A percentile compares a stretch with the other conserved stretches of the same genome.
phyloP scores from a whole-genome alignment of 2,113 vertebrate species.

The Pandion haliaetus region DNA sequence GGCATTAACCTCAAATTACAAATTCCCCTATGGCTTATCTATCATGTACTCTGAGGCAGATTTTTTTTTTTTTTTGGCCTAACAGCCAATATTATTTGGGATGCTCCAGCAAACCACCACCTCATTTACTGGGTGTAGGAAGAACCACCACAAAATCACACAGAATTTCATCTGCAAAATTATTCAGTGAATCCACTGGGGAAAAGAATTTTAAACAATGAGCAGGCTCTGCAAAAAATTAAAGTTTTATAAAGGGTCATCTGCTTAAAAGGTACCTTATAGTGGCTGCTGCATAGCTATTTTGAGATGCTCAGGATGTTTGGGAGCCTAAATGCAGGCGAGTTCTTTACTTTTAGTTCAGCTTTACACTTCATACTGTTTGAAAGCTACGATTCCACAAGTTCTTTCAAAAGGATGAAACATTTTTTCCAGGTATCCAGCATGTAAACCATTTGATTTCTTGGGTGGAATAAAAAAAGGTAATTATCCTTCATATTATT shows the following conservation, averaged over 20 bases:
- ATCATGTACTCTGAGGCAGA: background rate
- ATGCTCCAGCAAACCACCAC: background rate
- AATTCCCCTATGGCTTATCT: background rate
- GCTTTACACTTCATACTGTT: background rate
- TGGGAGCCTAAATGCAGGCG: background rate
- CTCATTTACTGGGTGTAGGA: background rate
- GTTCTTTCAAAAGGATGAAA: background rate
- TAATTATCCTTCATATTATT: background rate
- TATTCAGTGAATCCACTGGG: background rate
- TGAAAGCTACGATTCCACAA: background rate
- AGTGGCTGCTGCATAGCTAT: background rate
- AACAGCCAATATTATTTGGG: background rate
- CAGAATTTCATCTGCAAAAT: background rate
- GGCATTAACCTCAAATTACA: background rate
- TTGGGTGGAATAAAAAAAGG: background rate
- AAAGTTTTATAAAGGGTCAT: background rate
- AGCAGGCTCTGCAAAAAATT: background rate
- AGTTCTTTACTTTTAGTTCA: background rate
- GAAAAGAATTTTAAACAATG: background rate
- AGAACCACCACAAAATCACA: background rate
- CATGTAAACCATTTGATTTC: background rate
- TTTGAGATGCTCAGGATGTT: background rate
- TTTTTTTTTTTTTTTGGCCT: background rate
- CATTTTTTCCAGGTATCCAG: background rate
- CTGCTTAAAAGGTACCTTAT: background rate